Evolutionary conservation across 2,888 invertebrate species (phyloP).

Genomic region (Synergus umbraculus): DNA sequence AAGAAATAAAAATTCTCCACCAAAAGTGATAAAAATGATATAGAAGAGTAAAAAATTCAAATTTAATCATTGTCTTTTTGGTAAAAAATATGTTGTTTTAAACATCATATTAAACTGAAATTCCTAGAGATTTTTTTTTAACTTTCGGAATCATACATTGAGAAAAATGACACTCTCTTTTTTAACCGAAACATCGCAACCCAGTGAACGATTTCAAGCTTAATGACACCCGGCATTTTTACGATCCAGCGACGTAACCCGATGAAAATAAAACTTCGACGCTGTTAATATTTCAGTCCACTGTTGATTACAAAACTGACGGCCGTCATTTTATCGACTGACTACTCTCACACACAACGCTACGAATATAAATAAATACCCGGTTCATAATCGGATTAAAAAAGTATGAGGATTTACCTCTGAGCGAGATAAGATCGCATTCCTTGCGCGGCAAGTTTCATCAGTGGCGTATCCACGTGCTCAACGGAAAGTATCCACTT

Average conservation of each 20-base stretch:
- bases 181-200: neutral
- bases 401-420: conserved; percentile 39
- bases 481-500: conserved; percentile 38
- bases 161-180: neutral
- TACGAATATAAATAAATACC: conserved; percentile 37
- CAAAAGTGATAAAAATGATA: neutral
- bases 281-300: conserved; percentile 21
- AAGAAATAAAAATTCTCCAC: neutral
- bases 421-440: conserved; percentile 39
- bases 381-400: conserved; percentile 37
- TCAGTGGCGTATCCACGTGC: conserved; percentile 40
- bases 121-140: too few relatives aligned
- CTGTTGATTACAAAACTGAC: conserved; percentile 32
- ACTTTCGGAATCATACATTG: neutral
- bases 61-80: neutral
- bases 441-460: conserved; percentile 35
- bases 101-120: too few relatives aligned
- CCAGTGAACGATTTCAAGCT: neutral
- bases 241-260: neutral
- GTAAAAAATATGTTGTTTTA: neutral
- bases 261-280: conserved; percentile 22
- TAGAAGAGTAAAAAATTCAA: neutral
- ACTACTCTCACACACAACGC: neutral
- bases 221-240: neutral
- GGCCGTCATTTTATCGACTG: conserved; percentile 6